A percentile compares a stretch with the other conserved stretches of the same genome.
These are phyloP conservation scores for Lepidocyrtoides sp. DNA, from an alignment of 2,888 invertebrate genomes.

Conservation along the genomic window DNA sequence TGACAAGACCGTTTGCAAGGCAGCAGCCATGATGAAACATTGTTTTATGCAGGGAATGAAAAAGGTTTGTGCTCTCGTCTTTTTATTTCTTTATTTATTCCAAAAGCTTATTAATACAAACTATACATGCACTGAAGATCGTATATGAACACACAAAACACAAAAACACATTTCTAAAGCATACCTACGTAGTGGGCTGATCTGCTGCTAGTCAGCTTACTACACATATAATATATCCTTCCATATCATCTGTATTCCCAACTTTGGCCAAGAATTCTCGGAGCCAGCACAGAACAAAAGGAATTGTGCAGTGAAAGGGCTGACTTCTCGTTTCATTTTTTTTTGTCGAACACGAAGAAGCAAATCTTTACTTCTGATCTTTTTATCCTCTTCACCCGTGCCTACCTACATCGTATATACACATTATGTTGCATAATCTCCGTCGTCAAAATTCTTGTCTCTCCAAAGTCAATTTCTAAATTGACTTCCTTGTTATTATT, in stretches of 20 bases:
- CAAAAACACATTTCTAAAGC: conserved; percentile 15
- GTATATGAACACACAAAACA: not conserved
- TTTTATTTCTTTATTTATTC: not conserved
- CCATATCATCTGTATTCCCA: conserved; percentile 4
- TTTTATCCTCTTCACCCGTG: conserved; percentile 9
- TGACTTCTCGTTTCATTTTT: conserved; percentile 32
- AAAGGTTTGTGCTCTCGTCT: conserved; percentile 62
- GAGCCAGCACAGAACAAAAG: conserved; percentile 9
- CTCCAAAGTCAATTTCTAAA: conserved; percentile 58
- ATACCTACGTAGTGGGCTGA: not conserved
- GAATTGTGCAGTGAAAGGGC: not conserved
- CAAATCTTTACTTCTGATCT: conserved; percentile 20
- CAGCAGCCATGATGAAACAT: conserved; percentile 72
- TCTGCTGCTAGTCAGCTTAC: no score
- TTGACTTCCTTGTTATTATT: conserved; percentile 61
- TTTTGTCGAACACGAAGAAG: conserved; percentile 10
- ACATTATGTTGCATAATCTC: conserved; percentile 36
- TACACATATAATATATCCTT: not conserved
- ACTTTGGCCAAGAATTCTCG: conserved; percentile 17
- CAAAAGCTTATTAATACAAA: not conserved
- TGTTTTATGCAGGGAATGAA: conserved; percentile 66
- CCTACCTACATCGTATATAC: not conserved
- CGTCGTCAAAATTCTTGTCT: conserved; percentile 46
- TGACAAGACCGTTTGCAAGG: conserved; percentile 73
- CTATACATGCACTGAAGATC: not conserved